Conservation (phyloP, 2,888 invertebrate genomes). For the Anoplius nigerrimus region DNA sequence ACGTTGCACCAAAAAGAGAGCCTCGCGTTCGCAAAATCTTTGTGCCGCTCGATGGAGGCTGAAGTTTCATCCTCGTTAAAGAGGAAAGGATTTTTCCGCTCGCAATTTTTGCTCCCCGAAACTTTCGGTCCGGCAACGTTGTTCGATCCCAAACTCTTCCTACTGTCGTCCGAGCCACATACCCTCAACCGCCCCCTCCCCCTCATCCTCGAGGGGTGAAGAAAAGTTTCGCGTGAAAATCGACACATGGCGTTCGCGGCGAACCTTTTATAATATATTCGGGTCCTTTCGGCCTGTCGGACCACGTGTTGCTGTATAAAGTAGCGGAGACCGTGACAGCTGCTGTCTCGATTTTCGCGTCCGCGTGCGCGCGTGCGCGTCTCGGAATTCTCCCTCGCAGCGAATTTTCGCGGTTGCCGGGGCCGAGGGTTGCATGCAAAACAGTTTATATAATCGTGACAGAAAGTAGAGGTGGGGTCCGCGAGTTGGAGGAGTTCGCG, state of each 20-base stretch:
- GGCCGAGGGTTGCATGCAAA: conserved; percentile 39
- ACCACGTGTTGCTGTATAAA: conserved; percentile 66
- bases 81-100: no score
- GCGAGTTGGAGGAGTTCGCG: not conserved
- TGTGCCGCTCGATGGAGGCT: no score
- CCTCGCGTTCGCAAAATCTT: no score
- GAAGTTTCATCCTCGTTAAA: no score
- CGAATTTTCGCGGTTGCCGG: conserved; percentile 30
- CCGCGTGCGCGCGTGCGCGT: no score
- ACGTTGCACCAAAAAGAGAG: no score
- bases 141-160: no score
- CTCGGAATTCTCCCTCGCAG: conserved; percentile 50
- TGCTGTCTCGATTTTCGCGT: conserved; percentile 46
- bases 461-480: not conserved
- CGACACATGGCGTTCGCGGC: conserved; percentile 46
- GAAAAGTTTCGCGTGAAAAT: conserved; percentile 23
- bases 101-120: no score
- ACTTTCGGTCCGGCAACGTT: no score
- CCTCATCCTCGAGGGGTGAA: no score
- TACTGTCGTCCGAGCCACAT: no score
- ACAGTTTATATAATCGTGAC: conserved; percentile 43
- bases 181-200: no score
- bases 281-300: conserved; percentile 51
- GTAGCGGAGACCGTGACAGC: conserved; percentile 52
- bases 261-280: conserved; percentile 55